Base-by-base conservation (phyloP, 2,797 vertebrate species). In the Carcharodon carcharias region DNA sequence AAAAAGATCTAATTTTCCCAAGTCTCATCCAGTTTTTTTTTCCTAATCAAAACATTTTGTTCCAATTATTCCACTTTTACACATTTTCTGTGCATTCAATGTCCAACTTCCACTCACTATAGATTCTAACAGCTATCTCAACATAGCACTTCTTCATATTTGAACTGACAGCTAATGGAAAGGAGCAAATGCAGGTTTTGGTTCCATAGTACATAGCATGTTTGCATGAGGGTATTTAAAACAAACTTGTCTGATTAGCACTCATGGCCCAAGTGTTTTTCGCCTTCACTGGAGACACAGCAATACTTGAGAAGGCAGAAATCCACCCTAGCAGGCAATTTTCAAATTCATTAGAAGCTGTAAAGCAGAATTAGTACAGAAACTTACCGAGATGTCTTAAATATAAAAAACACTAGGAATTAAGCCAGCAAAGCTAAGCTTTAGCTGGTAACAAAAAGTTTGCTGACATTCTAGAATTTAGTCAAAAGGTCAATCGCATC, bases 331-430 rank as follows among this genome's bases (percentile, higher is more conserved):
- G 12, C 12, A 95, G 45, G 45, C 40, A 92, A 85, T 65, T n/a
- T 58, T 63, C 35, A 85, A 12, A 93, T 67, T n/a, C 9, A 23
- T 67, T 94, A 67, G 18, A 94, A 65, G 58, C 56, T 63, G 31
- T 56, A 92, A 92, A 92, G n/a, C 92, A 94, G 93, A 95, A 95
- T 94, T 67, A 45, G 65, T 18, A 95, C 40, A 95, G 63, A 71
- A 95, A 26, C 35, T 26, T 18, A 89, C 4, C 1, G 6, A 63
- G 56, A 92, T 63, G 35, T 63, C 58, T n/a, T 63, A n/a, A 88
- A 88, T 50, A 56, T 56, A 31, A 92, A 67, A 14, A 94, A 40
- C n/a, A 67, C n/a, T 63, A 88, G 28, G 87, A 77, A 50, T 92
- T 63, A 71, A 45, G 40, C 40, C 23, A 95, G 93, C 28, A 95